phyloP scores from a whole-genome alignment of 2,888 invertebrate species.

The Sinelater perroti region DNA sequence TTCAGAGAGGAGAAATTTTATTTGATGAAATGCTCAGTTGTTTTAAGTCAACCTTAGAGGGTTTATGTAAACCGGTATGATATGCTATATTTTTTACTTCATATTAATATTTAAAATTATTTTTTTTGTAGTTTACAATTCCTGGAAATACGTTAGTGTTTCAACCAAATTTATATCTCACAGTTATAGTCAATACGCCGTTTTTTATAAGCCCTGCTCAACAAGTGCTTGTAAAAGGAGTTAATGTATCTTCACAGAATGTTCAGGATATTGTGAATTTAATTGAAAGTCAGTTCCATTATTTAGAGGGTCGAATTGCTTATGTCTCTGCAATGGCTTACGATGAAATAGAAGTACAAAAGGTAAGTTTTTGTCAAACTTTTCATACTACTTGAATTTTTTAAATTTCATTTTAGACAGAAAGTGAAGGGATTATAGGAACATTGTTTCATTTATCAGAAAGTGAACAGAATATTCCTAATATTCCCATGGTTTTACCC shows the following conservation, averaged over 20 bases:
- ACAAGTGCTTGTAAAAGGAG: constrained; percentile 77
- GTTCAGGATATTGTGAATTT: constrained; percentile 66
- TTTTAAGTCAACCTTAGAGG: constrained; percentile 66
- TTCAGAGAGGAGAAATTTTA: constrained; percentile 68
- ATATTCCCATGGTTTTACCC: constrained; percentile 69
- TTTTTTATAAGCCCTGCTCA: constrained; percentile 75
- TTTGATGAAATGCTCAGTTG: constrained; percentile 69
- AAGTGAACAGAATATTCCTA: constrained; percentile 57
- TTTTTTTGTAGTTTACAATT: constrained; percentile 68
- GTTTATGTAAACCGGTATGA: constrained; percentile 66
- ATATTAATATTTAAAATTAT: constrained; percentile 6
- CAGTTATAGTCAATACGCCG: constrained; percentile 80
- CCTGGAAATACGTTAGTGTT: constrained; percentile 71
- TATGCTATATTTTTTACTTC: constrained; percentile 6
- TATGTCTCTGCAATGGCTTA: constrained; percentile 65
- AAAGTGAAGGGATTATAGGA: constrained; percentile 65
- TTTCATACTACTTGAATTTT: no score
- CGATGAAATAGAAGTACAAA: constrained; percentile 64
- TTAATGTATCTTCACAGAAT: constrained; percentile 69
- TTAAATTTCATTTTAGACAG: constrained; percentile 55
- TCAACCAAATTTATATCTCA: constrained; percentile 75
- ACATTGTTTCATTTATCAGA: constrained; percentile 64
- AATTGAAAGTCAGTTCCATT: constrained; percentile 67
- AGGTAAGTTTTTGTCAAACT: constrained; percentile 51
- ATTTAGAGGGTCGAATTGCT: constrained; percentile 69